These are phyloP conservation scores for Acromyrmex charruanus DNA, from an alignment of 1,140 invertebrate species.

Conservation along the genomic window DNA sequence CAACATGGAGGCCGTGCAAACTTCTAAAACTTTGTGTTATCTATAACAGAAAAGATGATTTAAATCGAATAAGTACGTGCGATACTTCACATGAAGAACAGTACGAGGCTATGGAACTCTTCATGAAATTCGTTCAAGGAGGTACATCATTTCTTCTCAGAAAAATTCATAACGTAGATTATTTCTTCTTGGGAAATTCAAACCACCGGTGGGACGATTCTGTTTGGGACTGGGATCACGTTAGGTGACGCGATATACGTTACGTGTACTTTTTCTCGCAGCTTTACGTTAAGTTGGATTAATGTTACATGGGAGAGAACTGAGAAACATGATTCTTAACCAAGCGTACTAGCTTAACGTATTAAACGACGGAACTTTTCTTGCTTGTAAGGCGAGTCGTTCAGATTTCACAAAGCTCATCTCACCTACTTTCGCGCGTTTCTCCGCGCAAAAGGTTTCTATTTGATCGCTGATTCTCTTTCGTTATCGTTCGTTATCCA, in stretches of 20 bases:
- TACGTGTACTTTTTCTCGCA: slow-evolving; percentile 20
- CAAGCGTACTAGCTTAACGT: slow-evolving; percentile 1
- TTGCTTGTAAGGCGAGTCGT: slow-evolving; percentile 36
- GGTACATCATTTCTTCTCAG: neutral
- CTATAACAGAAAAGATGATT: slow-evolving; percentile 60
- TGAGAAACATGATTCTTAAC: slow-evolving; percentile 34
- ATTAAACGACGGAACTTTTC: slow-evolving; percentile 53
- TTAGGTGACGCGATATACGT: slow-evolving; percentile 5
- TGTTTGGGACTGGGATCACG: neutral
- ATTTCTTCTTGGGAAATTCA: slow-evolving; percentile 23
- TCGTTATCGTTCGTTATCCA: slow-evolving; percentile 42
- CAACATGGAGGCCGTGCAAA: slow-evolving; percentile 43
- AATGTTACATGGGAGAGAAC: slow-evolving; percentile 41
- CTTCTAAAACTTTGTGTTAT: slow-evolving; percentile 55
- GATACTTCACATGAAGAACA: slow-evolving; percentile 37
- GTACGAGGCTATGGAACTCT: slow-evolving; percentile 21
- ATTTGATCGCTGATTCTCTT: slow-evolving; percentile 52
- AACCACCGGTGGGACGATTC: neutral
- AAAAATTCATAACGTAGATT: slow-evolving; percentile 43
- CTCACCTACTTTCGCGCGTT: neutral
- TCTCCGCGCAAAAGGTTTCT: neutral
- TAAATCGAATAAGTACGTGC: slow-evolving; percentile 51
- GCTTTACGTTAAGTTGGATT: slow-evolving; percentile 46
- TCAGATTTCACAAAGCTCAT: slow-evolving; percentile 52
- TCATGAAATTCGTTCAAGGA: neutral